A percentile compares a stretch with the other conserved stretches of the same genome.
phyloP scores from a whole-genome alignment of 2,113 vertebrate genomes.

The Pterocles orientalis region DNA sequence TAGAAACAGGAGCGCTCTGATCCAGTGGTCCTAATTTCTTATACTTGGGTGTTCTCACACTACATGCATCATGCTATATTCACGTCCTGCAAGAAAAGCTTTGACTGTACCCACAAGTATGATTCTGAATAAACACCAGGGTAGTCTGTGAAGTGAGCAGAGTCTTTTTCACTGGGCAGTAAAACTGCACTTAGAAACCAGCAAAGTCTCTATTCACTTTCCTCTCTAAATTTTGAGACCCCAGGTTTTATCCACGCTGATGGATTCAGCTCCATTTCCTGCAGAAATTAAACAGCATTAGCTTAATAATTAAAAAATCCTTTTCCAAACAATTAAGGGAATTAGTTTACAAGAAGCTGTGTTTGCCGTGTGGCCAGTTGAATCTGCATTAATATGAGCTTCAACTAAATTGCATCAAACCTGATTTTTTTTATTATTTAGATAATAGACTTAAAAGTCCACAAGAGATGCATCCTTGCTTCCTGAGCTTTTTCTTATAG shows the following conservation, averaged over 20 bases:
- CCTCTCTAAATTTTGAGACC: background rate
- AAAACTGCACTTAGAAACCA: background rate
- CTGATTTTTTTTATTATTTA: slow-evolving; percentile 16
- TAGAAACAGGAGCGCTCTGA: background rate
- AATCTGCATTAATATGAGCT: slow-evolving; percentile 18
- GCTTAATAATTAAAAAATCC: slow-evolving; percentile 46
- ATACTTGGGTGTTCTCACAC: background rate
- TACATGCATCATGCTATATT: background rate
- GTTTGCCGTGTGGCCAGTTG: background rate
- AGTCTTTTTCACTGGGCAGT: background rate
- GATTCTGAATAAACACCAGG: background rate
- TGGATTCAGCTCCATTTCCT: background rate
- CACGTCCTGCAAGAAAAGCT: background rate
- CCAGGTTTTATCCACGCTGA: background rate
- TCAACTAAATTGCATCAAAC: slow-evolving; percentile 28
- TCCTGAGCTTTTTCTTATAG: background rate
- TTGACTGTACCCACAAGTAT: background rate
- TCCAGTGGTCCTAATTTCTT: background rate
- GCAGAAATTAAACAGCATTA: slow-evolving; percentile 35
- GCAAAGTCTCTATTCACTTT: background rate
- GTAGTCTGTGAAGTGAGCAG: background rate
- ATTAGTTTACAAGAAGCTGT: slow-evolving; percentile 22
- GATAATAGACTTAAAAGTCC: slow-evolving; percentile 44
- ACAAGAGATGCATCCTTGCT: background rate
- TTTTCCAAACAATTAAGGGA: slow-evolving; percentile 25